Base-by-base conservation (phyloP, 1,140 invertebrate genomes). In the Leguminivora glycinivorella region DNA sequence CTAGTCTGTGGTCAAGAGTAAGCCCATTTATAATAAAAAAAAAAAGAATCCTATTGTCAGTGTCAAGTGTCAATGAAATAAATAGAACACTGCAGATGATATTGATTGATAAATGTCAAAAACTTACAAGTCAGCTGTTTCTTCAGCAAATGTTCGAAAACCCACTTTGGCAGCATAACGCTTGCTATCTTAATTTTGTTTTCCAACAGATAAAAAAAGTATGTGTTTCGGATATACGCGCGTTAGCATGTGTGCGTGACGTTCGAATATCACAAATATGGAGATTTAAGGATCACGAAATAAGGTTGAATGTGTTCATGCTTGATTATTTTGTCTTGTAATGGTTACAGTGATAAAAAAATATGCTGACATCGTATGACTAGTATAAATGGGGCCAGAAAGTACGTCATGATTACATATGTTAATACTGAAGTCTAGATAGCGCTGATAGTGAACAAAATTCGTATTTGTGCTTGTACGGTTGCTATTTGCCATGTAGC, bases 161-260 rank as follows among this genome's bases (percentile, higher is more conserved):
- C 10, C 47, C 47, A 52, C 47, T 52, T 52, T 52, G 19, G 47
- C 47, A 52, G 47, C 47, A 52, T 52, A 22, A 9, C 7, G n/a
- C 19, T 52, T 9, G 22, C 47, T 52, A 52, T 52, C 47, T 52
- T 52, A 52, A 52, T 52, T 52, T 52, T 52, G 19, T 52, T 22
- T 10, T 52, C 2, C 47, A n/a, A 1, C 4, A 52, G 19, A 52
- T 52, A 52, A 52, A 52, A 22, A 0, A 6, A n/a, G n/a, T 6
- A 10, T 22, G 47, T 22, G 7, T 7, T 52, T 52, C 19, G 47
- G 17, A 52, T 22, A 22, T 22, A 19, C 2, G 1, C 14, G 4
- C 2, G 0, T 52, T 10, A 1, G 47, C 47, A 52, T 52, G 19
- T 52, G 47, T 52, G 40, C 40, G 40, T 17, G 40, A 43, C 5